Conservation (phyloP, 2,113 vertebrate genomes). For the Mesembrinibis cayennensis region DNA sequence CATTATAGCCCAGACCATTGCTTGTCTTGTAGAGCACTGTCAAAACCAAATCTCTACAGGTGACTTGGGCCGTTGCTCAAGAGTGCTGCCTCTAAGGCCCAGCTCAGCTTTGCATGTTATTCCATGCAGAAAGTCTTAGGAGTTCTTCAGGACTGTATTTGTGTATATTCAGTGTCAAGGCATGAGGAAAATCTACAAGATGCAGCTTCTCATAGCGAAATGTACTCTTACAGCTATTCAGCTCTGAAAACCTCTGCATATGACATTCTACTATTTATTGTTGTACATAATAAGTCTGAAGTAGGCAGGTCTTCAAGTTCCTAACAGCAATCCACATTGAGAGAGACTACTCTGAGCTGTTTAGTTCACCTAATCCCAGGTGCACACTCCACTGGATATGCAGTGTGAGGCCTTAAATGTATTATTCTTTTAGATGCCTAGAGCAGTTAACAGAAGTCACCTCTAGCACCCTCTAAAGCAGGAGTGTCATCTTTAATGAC, state of each 20-base stretch:
- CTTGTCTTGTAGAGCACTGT: not conserved
- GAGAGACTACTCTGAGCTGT: not conserved
- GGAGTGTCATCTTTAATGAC: not conserved
- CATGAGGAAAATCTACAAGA: not conserved
- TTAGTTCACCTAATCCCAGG: not conserved
- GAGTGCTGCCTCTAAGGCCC: not conserved
- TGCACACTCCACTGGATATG: not conserved
- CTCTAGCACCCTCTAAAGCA: not conserved
- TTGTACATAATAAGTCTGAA: not conserved
- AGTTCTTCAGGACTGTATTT: not conserved
- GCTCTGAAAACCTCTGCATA: not conserved
- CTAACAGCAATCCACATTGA: accelerated
- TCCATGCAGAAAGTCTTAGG: not conserved
- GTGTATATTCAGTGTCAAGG: not conserved
- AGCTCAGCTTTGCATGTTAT: not conserved
- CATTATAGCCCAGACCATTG: not conserved
- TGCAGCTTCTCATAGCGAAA: not conserved
- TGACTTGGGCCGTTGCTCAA: not conserved
- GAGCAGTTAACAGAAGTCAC: not conserved
- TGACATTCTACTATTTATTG: not conserved
- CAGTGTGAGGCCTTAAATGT: not conserved
- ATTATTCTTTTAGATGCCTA: not conserved
- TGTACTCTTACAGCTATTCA: not conserved
- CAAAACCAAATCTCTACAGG: not conserved
- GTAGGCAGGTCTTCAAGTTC: not conserved